Evolutionary conservation across 2,113 vertebrate genomes (phyloP).

Genomic region (Gavialis gangeticus): DNA sequence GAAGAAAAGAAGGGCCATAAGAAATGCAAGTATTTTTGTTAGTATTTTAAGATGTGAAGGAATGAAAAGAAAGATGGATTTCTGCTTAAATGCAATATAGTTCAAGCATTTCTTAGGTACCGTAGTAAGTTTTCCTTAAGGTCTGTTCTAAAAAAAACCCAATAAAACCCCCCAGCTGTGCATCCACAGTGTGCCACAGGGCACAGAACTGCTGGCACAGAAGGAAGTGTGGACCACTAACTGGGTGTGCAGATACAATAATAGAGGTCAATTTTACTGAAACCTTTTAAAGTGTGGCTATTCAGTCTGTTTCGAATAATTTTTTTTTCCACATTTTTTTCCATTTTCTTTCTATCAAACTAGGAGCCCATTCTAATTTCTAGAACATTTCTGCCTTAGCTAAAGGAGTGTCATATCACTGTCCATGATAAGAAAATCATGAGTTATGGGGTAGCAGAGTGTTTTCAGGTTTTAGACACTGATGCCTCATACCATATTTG

Average conservation of each 20-base stretch:
- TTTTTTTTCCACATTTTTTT: background rate
- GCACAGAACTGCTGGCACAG: background rate
- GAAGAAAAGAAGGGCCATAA: slow-evolving; percentile 1
- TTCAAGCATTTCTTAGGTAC: background rate
- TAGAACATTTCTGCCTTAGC: background rate
- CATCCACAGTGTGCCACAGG: background rate
- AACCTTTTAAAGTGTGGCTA: background rate
- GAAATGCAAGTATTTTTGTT: background rate
- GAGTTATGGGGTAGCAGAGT: background rate
- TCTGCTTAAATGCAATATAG: slow-evolving; percentile 13
- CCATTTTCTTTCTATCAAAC: background rate
- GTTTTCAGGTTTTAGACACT: slow-evolving; percentile 3
- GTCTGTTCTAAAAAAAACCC: background rate
- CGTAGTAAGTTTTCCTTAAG: background rate
- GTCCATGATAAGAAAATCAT: slow-evolving; percentile 37
- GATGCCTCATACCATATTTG: slow-evolving; percentile 37
- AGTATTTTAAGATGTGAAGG: background rate
- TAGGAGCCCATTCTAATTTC: background rate
- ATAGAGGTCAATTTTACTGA: background rate
- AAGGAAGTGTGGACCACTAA: background rate
- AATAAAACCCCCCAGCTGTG: background rate
- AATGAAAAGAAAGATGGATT: background rate
- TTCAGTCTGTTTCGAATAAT: background rate
- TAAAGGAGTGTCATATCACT: background rate
- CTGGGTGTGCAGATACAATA: background rate